Base-by-base conservation (phyloP, 1,140 invertebrate genomes). In the Akabosia matsudoensis region DNA sequence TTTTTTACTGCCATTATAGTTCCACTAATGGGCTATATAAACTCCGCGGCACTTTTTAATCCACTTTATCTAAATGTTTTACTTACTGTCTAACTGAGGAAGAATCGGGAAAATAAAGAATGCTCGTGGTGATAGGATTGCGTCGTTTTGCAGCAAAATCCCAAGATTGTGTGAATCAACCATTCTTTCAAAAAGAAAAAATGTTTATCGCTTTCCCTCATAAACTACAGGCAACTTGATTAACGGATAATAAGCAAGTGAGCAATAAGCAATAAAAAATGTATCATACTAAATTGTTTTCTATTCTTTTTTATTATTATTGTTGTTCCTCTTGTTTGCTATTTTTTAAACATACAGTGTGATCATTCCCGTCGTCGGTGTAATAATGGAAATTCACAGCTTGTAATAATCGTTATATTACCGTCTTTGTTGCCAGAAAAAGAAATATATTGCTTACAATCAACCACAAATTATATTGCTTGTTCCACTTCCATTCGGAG, bases 381-480 rank as follows among this genome's bases (percentile, higher is more conserved):
- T 61, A n/a, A 61, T 61, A n/a, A 61, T 24, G n/a, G 54, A 61
- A 61, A 61, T 61, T 61, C 24, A n/a, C 54, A 30, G 26, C 61
- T 67, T 13, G 24, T 61, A 61, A 67, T 67, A 67, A 67, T 67
- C 61, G 61, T 67, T 67, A 67, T 67, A 67, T 67, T 67, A n/a
- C 28, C 26, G 28, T 67, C 61, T 67, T 28, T 7, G 7, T 31
- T 67, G 24, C 31, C n/a, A 30, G 31, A 67, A 30, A n/a, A n/a
- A n/a, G n/a, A n/a, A n/a, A n/a, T n/a, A 67, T 67, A 67, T 67
- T 67, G 30, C 61, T 67, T 10, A 22, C 30, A 67, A 67, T 67
- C 28, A 67, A 67, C 61, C 61, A 67, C 61, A 67, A 45, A 67
- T 13, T 67, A 67, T 67, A 67, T 67, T 28, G 30, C 61, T 31